These are phyloP conservation scores for Leguminivora glycinivorella DNA, from an alignment of 1,140 invertebrate genomes.

Conservation along the genomic window DNA sequence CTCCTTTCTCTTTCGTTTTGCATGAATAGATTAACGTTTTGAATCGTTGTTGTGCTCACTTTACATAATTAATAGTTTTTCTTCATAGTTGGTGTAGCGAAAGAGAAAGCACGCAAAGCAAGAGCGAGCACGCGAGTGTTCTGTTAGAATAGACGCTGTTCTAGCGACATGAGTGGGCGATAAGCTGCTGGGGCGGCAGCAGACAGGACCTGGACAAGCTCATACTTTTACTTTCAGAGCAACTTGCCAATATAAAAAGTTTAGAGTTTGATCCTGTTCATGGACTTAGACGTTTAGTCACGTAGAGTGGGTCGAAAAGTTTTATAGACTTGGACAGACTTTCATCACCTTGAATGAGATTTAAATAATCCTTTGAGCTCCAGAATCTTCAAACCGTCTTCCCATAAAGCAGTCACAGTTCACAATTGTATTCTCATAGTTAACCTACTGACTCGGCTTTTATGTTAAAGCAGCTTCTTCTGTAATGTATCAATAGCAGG, in stretches of 20 bases:
- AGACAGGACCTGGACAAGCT: not conserved
- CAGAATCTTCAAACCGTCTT: no score
- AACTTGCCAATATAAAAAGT: not conserved
- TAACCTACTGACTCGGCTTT: no score
- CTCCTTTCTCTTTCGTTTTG: constrained; percentile 25
- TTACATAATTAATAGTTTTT: not conserved
- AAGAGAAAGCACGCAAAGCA: constrained; percentile 17
- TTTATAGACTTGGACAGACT: no score
- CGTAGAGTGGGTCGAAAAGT: no score
- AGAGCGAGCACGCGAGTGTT: constrained; percentile 13
- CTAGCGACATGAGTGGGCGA: not conserved
- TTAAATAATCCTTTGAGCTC: no score
- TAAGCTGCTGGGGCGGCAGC: not conserved
- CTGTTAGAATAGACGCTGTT: constrained; percentile 16
- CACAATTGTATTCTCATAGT: no score
- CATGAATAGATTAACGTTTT: constrained; percentile 22
- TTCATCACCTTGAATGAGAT: no score
- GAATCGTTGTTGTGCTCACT: constrained; percentile 17
- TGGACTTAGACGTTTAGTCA: not conserved
- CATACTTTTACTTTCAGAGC: not conserved
- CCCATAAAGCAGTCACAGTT: no score
- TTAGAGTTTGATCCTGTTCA: not conserved
- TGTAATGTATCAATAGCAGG: no score
- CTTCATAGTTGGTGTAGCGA: not conserved
- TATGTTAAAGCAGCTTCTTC: no score